Percentiles rank a stretch among this genome's conserved stretches.
phyloP scores from a whole-genome alignment of 2,888 invertebrate genomes.

The Orthosia incerta region DNA sequence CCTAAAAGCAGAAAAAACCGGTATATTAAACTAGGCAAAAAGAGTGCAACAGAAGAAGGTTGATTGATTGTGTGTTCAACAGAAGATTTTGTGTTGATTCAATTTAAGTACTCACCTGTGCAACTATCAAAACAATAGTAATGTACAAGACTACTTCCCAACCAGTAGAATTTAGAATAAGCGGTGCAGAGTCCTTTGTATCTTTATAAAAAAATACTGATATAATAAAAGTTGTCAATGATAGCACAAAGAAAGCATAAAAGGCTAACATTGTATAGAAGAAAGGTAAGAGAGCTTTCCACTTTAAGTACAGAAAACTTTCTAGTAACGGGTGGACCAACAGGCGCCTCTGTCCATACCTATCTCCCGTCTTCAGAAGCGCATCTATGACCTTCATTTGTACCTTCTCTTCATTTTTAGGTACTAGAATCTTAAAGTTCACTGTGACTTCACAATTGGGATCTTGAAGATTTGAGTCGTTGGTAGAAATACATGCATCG shows the following conservation, averaged over 20 bases:
- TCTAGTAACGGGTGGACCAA: conserved; percentile 89
- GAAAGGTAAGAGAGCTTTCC: conserved; percentile 86
- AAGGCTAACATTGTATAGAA: conserved; percentile 84
- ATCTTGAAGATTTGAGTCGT: conserved; percentile 75
- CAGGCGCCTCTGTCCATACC: conserved; percentile 79
- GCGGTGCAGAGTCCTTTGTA: conserved; percentile 21
- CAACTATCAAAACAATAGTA: conserved; percentile 43
- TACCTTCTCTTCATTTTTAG: conserved; percentile 72
- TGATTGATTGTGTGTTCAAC: neutral
- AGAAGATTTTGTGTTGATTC: neutral
- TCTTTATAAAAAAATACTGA: conserved; percentile 59
- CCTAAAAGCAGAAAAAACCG: conserved; percentile 74
- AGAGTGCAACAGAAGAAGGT: neutral
- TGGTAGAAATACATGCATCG: conserved; percentile 82
- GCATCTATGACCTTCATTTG: conserved; percentile 88
- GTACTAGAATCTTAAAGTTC: conserved; percentile 82
- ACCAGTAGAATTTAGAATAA: conserved; percentile 29
- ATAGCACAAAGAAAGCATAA: conserved; percentile 83
- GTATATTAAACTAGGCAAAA: neutral
- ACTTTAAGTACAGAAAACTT: conserved; percentile 88
- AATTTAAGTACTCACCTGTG: conserved; percentile 47
- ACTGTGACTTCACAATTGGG: conserved; percentile 80
- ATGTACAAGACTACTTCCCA: conserved; percentile 51
- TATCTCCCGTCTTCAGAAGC: conserved; percentile 83
- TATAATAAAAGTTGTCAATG: conserved; percentile 81